phyloP scores from a whole-genome alignment of 1,140 invertebrate genomes.

The Hyphantria cunea region DNA sequence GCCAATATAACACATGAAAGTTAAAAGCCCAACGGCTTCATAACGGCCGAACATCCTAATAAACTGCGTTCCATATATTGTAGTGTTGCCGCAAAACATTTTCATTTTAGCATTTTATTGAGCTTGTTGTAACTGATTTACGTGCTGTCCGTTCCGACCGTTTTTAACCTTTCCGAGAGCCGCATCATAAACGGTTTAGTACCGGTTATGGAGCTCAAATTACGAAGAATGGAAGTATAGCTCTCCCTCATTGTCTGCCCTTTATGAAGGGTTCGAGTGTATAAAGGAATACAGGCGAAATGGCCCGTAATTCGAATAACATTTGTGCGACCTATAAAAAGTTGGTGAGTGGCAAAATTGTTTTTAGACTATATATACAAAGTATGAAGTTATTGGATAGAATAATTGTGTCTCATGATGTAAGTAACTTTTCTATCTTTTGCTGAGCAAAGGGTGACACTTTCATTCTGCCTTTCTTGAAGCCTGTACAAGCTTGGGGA shows the following conservation, averaged over 20 bases:
- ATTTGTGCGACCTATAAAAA: slow-evolving; percentile 71
- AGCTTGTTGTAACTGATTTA: slow-evolving; percentile 51
- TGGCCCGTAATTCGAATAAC: slow-evolving; percentile 66
- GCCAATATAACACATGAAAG: slow-evolving; percentile 20
- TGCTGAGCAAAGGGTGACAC: slow-evolving; percentile 32
- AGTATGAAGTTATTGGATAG: slow-evolving; percentile 21
- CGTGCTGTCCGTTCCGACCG: slow-evolving; percentile 45
- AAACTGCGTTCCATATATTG: slow-evolving; percentile 19
- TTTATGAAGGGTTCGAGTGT: slow-evolving; percentile 65
- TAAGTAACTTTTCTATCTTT: slow-evolving; percentile 39
- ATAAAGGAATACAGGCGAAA: slow-evolving; percentile 66
- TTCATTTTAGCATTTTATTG: slow-evolving; percentile 46
- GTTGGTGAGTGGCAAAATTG: slow-evolving; percentile 47
- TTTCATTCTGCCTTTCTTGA: slow-evolving; percentile 23
- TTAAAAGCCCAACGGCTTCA: slow-evolving; percentile 18
- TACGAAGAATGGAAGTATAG: slow-evolving; percentile 61
- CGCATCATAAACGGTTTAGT: slow-evolving; percentile 72
- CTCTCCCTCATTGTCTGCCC: slow-evolving; percentile 62
- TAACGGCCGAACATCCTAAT: slow-evolving; percentile 25
- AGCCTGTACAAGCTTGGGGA: slow-evolving; percentile 31
- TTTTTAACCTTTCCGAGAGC: slow-evolving; percentile 65
- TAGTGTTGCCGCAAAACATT: slow-evolving; percentile 36
- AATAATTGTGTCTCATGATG: slow-evolving; percentile 33
- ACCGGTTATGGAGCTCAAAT: slow-evolving; percentile 64
- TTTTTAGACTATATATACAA: slow-evolving; percentile 41